These are phyloP conservation scores for Thelaira solivaga DNA, from an alignment of 2,888 invertebrate species.

Conservation along the genomic window DNA sequence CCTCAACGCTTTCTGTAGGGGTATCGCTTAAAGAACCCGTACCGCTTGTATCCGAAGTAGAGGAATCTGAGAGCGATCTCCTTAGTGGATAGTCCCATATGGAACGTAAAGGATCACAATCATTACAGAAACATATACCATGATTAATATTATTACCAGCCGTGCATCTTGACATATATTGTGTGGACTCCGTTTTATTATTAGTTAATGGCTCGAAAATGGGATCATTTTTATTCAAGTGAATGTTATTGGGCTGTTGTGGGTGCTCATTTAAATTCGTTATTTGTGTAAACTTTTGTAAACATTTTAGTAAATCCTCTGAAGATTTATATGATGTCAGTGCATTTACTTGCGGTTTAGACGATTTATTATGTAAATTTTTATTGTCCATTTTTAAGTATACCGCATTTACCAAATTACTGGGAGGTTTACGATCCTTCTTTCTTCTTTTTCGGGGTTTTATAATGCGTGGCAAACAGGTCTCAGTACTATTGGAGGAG, in stretches of 20 bases:
- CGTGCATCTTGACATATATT: constrained; percentile 15
- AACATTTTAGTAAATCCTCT: constrained; percentile 53
- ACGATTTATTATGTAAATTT: constrained; percentile 11
- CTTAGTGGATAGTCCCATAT: constrained; percentile 77
- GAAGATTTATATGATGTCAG: constrained; percentile 52
- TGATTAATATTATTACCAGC: constrained; percentile 30
- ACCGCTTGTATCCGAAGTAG: constrained; percentile 68
- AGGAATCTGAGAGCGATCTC: constrained; percentile 75
- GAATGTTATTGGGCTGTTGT: neutral
- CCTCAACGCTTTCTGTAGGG: neutral
- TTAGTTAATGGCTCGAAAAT: neutral
- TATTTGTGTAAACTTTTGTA: constrained; percentile 54
- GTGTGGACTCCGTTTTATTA: neutral
- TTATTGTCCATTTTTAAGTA: constrained; percentile 54
- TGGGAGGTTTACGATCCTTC: constrained; percentile 89
- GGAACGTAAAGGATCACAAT: constrained; percentile 75
- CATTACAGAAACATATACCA: constrained; percentile 71
- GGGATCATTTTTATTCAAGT: neutral
- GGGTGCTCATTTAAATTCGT: constrained; percentile 13
- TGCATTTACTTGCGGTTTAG: neutral
- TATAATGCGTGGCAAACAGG: constrained; percentile 90
- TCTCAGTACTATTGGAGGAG: constrained; percentile 69
- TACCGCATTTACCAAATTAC: constrained; percentile 67
- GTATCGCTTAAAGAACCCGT: constrained; percentile 63
- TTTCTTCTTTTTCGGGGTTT: constrained; percentile 93